Conservation (phyloP, 2,888 invertebrate species). For the Cantharis nigra region DNA sequence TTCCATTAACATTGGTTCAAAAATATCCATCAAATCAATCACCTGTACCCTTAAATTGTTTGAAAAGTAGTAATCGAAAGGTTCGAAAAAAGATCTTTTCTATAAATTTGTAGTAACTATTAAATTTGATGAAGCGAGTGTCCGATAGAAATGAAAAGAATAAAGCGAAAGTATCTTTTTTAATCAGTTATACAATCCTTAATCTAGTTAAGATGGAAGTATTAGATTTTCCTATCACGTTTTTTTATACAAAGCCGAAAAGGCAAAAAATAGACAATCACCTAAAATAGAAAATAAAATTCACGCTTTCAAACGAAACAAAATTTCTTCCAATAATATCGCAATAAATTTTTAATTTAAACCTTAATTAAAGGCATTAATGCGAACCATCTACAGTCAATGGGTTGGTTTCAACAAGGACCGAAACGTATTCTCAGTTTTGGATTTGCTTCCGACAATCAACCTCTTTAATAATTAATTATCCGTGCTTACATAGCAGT, state of each 20-base stretch:
- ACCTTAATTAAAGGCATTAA: not conserved
- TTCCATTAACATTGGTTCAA: not conserved
- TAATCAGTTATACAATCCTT: not conserved
- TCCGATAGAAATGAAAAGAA: not conserved
- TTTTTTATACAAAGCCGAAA: not conserved
- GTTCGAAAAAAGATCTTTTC: not conserved
- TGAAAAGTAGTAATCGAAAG: not conserved
- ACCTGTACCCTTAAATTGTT: not conserved
- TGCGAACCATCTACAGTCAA: not conserved
- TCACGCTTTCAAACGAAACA: not conserved
- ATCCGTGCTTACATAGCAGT: not conserved
- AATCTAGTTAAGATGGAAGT: not conserved
- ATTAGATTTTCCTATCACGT: not conserved
- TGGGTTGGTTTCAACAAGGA: not conserved
- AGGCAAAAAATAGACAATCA: not conserved
- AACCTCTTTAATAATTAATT: not conserved
- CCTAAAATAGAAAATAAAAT: not conserved
- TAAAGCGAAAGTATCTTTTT: not conserved
- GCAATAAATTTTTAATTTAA: not conserved
- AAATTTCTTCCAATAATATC: not conserved
- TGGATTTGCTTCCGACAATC: not conserved
- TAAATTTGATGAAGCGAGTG: not conserved
- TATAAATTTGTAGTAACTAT: not conserved
- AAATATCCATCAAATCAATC: not conserved
- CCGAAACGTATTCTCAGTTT: not conserved